Evolutionary conservation across 37 sponge, comb jelly and placozoan genomes (phyloP).

Genomic region (Cliona cf. orientalis): DNA sequence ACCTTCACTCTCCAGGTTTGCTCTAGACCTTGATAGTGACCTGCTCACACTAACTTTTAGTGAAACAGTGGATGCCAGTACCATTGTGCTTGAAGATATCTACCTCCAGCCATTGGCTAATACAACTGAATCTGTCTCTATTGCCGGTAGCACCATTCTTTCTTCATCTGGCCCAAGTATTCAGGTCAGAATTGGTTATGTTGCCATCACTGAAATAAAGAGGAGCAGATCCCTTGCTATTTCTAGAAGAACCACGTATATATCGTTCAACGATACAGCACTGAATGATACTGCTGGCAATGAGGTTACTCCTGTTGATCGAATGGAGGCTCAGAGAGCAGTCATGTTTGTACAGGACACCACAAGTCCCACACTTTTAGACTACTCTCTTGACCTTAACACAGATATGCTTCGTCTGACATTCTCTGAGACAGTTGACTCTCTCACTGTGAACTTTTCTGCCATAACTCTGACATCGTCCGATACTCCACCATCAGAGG

Average conservation of each 20-base stretch:
- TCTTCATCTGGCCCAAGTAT: constrained; percentile 46
- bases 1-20: constrained; percentile 59
- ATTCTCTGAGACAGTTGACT: constrained; percentile 81
- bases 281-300: constrained; percentile 76
- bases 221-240: constrained; percentile 46
- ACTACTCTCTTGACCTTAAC: constrained; percentile 71
- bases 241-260: constrained; percentile 54
- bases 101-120: constrained; percentile 53
- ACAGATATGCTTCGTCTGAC: constrained; percentile 64
- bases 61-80: constrained; percentile 82
- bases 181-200: constrained; percentile 37
- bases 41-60: constrained; percentile 76
- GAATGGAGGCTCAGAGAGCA: constrained; percentile 53
- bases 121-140: constrained; percentile 33
- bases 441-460: constrained; percentile 39
- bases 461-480: constrained; percentile 61
- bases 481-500: constrained; percentile 1
- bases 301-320: constrained; percentile 42
- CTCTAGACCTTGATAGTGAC: constrained; percentile 68
- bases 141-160: constrained; percentile 53
- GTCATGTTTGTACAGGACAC: constrained; percentile 40
- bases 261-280: constrained; percentile 55
- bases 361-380: constrained; percentile 52
- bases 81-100: constrained; percentile 38
- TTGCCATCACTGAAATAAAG: constrained; percentile 74